phyloP scores from a whole-genome alignment of 2,113 vertebrate species.

The Zapornia atra region DNA sequence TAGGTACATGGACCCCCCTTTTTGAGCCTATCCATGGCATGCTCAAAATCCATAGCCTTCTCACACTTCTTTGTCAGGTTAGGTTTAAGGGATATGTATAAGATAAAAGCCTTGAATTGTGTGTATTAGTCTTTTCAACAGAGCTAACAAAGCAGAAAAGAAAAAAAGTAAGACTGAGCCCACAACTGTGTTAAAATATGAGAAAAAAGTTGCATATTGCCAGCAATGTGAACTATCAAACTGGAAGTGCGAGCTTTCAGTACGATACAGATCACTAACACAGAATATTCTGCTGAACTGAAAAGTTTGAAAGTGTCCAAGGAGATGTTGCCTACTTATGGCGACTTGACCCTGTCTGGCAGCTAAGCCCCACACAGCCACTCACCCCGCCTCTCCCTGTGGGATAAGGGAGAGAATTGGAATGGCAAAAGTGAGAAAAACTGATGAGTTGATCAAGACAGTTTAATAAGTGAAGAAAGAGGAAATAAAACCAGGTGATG shows the following conservation, averaged over 20 bases:
- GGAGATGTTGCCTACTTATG: neutral
- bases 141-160: neutral
- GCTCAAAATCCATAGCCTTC: neutral
- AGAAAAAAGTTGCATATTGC: neutral
- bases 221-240: neutral
- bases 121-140: neutral
- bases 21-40: neutral
- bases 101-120: neutral
- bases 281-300: neutral
- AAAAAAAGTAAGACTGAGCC: neutral
- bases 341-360: neutral
- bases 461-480: neutral
- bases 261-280: neutral
- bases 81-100: neutral
- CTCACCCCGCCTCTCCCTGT: accelerated
- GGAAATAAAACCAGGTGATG: neutral
- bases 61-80: neutral
- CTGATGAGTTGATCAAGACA: neutral
- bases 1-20: neutral
- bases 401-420: neutral
- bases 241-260: neutral
- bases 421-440: neutral
- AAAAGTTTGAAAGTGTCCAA: neutral
- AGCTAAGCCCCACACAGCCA: neutral
- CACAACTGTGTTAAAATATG: neutral